These are phyloP conservation scores for Chymomyza procnemis DNA, from an alignment of 2,888 invertebrate genomes.

Conservation along the genomic window DNA sequence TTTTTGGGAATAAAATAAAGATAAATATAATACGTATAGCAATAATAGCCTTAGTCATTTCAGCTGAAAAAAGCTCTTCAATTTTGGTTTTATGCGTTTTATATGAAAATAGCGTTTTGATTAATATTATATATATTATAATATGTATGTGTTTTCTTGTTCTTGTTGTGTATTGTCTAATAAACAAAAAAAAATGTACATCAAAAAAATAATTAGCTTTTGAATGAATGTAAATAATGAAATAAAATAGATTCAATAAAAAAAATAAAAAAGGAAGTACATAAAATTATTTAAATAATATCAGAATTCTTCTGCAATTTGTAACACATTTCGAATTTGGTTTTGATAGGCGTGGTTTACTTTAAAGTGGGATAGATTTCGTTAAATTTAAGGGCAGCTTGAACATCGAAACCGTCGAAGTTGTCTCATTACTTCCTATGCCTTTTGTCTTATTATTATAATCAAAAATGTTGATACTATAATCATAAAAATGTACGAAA, in stretches of 20 bases:
- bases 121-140: slow-evolving; percentile 1
- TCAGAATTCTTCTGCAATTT: too few species aligned
- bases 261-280: not conserved
- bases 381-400: too few species aligned
- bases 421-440: too few species aligned
- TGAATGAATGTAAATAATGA: not conserved
- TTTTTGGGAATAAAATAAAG: not conserved
- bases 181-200: not conserved
- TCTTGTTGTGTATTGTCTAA: not conserved
- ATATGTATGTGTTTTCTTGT: not conserved
- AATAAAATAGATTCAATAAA: too few species aligned
- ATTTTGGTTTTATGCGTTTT: slow-evolving; percentile 26
- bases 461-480: too few species aligned
- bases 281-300: not conserved
- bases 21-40: not conserved
- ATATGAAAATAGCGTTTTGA: slow-evolving; percentile 11
- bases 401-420: too few species aligned
- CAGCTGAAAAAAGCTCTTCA: slow-evolving; percentile 23
- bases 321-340: too few species aligned
- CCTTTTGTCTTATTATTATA: too few species aligned
- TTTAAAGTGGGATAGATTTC: too few species aligned
- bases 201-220: not conserved
- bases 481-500: too few species aligned
- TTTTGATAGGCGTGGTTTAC: too few species aligned
- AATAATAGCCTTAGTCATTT: not conserved